Percentiles rank a stretch among this genome's conserved stretches.
phyloP scores from a whole-genome alignment of 1,140 invertebrate species.

The Eumaeus atala region DNA sequence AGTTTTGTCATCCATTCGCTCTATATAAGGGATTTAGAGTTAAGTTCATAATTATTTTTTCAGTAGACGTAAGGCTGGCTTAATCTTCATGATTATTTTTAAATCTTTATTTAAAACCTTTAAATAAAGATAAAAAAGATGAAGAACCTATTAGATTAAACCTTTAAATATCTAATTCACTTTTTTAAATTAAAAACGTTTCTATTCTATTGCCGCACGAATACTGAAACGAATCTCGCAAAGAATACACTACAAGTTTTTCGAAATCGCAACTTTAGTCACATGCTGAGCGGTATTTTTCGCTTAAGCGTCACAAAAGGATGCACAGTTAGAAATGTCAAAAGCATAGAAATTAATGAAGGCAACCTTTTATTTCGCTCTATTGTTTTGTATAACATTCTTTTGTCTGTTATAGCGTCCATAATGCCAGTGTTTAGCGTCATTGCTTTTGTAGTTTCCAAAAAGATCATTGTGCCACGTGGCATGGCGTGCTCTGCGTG shows the following conservation, averaged over 20 bases:
- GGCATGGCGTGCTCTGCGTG: slow-evolving; percentile 42
- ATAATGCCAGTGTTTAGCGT: slow-evolving; percentile 70
- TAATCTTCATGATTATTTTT: too few relatives aligned
- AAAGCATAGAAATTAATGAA: slow-evolving; percentile 65
- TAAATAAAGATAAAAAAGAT: too few relatives aligned
- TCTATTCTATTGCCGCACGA: neutral
- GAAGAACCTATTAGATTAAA: too few relatives aligned
- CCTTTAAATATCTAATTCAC: too few relatives aligned
- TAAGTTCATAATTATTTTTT: too few relatives aligned
- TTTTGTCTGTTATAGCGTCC: slow-evolving; percentile 63
- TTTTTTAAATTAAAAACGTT: too few relatives aligned
- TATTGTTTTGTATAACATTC: slow-evolving; percentile 59
- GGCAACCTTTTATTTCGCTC: slow-evolving; percentile 56
- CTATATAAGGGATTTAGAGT: too few relatives aligned
- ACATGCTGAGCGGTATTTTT: slow-evolving; percentile 56
- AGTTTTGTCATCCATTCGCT: too few relatives aligned
- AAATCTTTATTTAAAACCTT: too few relatives aligned
- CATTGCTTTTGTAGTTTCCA: slow-evolving; percentile 58
- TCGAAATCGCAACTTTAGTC: slow-evolving; percentile 5
- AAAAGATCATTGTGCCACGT: slow-evolving; percentile 55
- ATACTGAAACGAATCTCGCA: slow-evolving; percentile 7
- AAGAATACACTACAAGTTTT: neutral
- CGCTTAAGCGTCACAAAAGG: slow-evolving; percentile 36
- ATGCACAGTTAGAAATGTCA: slow-evolving; percentile 65
- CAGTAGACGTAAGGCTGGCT: too few relatives aligned